phyloP scores from a whole-genome alignment of 2,888 invertebrate genomes.

The Mechanitis mazaeus region DNA sequence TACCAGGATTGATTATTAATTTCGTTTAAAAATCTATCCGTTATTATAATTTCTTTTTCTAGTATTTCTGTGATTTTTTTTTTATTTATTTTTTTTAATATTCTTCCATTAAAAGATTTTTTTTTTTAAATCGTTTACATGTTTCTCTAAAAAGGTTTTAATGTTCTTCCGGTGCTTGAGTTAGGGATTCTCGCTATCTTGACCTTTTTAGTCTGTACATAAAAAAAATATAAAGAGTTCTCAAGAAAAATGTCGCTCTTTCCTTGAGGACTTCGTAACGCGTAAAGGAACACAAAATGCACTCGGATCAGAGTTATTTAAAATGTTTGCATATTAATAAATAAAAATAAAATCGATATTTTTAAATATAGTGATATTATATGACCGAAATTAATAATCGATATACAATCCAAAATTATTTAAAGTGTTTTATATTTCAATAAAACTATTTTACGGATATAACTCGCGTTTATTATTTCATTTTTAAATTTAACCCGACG shows the following conservation, averaged over 20 bases:
- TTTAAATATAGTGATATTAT: too few species aligned
- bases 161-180: constrained; percentile 26
- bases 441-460: too few species aligned
- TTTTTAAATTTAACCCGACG: too few species aligned
- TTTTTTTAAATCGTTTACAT: constrained; percentile 16
- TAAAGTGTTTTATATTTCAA: too few species aligned
- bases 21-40: too few species aligned
- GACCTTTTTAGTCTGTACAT: constrained; percentile 53
- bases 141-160: constrained; percentile 27
- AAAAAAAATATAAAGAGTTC: constrained; percentile 62
- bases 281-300: constrained; percentile 16
- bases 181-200: constrained; percentile 36
- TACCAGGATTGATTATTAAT: too few species aligned
- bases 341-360: too few species aligned
- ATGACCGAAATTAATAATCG: too few species aligned
- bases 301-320: background rate
- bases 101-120: constrained; percentile 11
- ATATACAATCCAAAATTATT: too few species aligned
- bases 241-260: constrained; percentile 41
- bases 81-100: background rate
- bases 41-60: too few species aligned
- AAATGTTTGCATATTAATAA: too few species aligned
- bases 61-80: background rate
- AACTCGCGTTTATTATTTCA: too few species aligned
- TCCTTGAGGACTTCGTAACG: constrained; percentile 20